A percentile compares a stretch with the other conserved stretches of the same genome.
These are phyloP conservation scores for Balaeniceps rex DNA, from an alignment of 2,113 vertebrate genomes.

Conservation along the genomic window DNA sequence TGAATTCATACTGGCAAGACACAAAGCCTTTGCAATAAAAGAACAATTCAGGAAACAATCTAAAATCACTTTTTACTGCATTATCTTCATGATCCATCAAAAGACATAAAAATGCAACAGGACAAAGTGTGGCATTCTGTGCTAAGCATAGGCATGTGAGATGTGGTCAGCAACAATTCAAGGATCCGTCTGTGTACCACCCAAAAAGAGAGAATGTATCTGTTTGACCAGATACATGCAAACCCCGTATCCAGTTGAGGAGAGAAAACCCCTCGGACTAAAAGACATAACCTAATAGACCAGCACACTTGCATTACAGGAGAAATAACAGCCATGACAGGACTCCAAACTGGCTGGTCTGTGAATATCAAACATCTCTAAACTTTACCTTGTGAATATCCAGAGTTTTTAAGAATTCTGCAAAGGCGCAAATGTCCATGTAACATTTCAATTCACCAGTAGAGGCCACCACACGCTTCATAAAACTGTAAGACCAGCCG, in stretches of 20 bases:
- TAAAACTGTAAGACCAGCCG: background rate
- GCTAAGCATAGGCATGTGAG: background rate
- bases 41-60: background rate
- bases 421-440: background rate
- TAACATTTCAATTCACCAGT: conserved; percentile 24
- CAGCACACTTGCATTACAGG: background rate
- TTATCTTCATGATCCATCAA: background rate
- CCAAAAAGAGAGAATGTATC: background rate
- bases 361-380: background rate
- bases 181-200: background rate
- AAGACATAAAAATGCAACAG: background rate
- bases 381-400: background rate
- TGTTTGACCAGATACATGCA: background rate
- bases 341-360: background rate
- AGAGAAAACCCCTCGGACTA: background rate
- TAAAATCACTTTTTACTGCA: background rate
- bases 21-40: background rate
- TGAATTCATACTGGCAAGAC: background rate
- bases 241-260: background rate
- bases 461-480: conserved; percentile 73
- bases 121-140: background rate
- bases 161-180: background rate
- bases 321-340: background rate
- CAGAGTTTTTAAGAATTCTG: background rate
- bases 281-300: background rate